Conservation (phyloP, 2,888 invertebrate species). For the Chirona hameri region DNA sequence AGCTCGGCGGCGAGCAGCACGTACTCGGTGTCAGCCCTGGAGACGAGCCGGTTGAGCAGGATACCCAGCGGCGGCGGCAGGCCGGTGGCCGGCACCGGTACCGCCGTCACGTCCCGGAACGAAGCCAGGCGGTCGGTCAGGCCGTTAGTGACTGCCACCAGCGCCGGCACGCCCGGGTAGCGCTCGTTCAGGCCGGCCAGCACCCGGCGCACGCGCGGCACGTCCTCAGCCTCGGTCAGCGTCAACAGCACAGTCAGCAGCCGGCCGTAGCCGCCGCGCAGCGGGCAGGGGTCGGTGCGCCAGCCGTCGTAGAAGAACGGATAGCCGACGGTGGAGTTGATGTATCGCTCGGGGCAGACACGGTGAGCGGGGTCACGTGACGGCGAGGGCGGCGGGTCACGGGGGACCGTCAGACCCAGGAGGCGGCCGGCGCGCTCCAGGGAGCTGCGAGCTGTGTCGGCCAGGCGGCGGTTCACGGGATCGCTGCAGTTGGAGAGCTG, state of each 20-base stretch:
- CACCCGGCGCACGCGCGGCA: not conserved
- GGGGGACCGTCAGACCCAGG: conserved; percentile 35
- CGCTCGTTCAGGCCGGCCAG: not conserved
- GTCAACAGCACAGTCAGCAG: not conserved
- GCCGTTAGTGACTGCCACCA: not conserved
- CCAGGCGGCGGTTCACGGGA: not conserved
- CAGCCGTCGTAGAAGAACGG: conserved; percentile 40
- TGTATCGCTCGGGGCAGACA: conserved; percentile 37
- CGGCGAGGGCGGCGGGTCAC: conserved; percentile 27
- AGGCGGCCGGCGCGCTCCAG: conserved; percentile 31
- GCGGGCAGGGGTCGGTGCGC: conserved; percentile 32
- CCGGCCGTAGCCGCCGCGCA: conserved; percentile 2
- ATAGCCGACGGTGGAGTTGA: conserved; percentile 37
- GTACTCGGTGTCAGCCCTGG: conserved; percentile 42
- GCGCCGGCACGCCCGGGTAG: not conserved
- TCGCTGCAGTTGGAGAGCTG: not conserved
- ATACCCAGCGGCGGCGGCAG: conserved; percentile 36
- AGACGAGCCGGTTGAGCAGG: conserved; percentile 41
- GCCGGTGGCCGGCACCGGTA: conserved; percentile 8
- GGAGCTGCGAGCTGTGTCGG: not conserved
- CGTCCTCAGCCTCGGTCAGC: not conserved
- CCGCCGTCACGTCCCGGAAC: not conserved
- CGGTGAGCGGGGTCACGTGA: conserved; percentile 29
- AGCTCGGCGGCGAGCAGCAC: conserved; percentile 42
- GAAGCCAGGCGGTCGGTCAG: not conserved